Percentiles rank a stretch among this genome's conserved stretches.
phyloP scores from a whole-genome alignment of 2,888 invertebrate species.

The Epirrhoe alternata region DNA sequence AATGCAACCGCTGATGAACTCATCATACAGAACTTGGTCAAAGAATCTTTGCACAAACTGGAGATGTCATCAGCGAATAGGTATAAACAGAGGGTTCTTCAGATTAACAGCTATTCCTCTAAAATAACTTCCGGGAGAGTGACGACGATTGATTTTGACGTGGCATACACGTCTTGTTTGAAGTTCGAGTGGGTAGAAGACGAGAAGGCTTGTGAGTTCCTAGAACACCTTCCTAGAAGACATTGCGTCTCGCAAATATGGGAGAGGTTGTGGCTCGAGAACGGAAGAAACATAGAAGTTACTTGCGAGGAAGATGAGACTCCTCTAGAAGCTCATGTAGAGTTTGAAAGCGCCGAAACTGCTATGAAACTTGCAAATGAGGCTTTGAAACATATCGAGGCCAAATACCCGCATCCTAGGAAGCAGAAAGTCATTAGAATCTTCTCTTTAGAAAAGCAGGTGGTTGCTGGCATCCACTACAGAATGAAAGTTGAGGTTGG shows the following conservation, averaged over 20 bases:
- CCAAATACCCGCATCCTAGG: slow-evolving; percentile 72
- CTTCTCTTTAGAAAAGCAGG: slow-evolving; percentile 73
- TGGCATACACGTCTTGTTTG: slow-evolving; percentile 73
- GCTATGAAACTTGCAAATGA: slow-evolving; percentile 65
- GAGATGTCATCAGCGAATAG: slow-evolving; percentile 68
- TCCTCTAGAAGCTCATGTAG: slow-evolving; percentile 65
- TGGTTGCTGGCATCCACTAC: slow-evolving; percentile 75
- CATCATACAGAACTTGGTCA: slow-evolving; percentile 60
- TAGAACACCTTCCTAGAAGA: slow-evolving; percentile 70
- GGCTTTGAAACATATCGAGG: slow-evolving; percentile 74
- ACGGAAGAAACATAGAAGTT: slow-evolving; percentile 67
- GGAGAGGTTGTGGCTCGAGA: slow-evolving; percentile 68
- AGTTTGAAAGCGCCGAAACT: slow-evolving; percentile 64
- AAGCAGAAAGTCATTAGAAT: slow-evolving; percentile 73
- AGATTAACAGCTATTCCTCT: slow-evolving; percentile 67
- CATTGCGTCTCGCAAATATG: slow-evolving; percentile 69
- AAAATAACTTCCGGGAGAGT: slow-evolving; percentile 67
- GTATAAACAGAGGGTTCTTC: slow-evolving; percentile 69
- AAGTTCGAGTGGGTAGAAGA: slow-evolving; percentile 74
- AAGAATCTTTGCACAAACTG: slow-evolving; percentile 66
- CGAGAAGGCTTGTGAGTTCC: slow-evolving; percentile 64
- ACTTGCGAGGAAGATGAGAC: slow-evolving; percentile 70
- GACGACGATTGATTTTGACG: slow-evolving; percentile 74
- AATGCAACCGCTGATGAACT: slow-evolving; percentile 58
- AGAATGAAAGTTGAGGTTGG: slow-evolving; percentile 77